A percentile compares a stretch with the other conserved stretches of the same genome.
These are phyloP conservation scores for Serilophus lunatus DNA, from an alignment of 2,113 vertebrate species.

Conservation along the genomic window DNA sequence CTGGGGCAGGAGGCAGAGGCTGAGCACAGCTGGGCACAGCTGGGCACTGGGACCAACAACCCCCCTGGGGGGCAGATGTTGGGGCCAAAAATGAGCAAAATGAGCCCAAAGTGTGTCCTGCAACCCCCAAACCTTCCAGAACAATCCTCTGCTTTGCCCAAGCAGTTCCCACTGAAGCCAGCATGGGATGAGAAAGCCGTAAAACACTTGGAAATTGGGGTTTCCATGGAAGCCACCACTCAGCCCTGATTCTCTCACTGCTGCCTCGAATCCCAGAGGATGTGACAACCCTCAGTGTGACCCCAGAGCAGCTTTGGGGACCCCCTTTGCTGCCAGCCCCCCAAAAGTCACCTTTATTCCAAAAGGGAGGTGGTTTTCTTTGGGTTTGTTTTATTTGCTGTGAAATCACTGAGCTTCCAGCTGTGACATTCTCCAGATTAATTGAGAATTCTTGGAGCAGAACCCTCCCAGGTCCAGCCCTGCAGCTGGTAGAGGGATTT, in stretches of 20 bases:
- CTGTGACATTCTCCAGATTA: background rate
- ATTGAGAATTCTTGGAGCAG: background rate
- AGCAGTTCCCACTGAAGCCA: background rate
- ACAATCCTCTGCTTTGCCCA: background rate
- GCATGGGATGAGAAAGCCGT: background rate
- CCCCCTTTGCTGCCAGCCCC: background rate
- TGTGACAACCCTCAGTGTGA: background rate
- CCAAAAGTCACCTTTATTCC: background rate
- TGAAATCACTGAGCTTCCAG: background rate
- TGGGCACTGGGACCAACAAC: accelerated
- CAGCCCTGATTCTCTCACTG: background rate
- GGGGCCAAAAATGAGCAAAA: background rate
- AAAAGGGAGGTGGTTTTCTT: background rate
- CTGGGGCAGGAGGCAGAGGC: background rate
- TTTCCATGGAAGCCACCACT: constrained; percentile 27
- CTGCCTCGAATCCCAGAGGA: background rate
- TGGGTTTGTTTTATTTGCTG: background rate
- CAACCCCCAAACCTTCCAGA: accelerated
- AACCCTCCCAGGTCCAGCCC: background rate
- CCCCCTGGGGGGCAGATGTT: background rate
- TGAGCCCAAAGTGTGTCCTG: accelerated
- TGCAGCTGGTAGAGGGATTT: background rate
- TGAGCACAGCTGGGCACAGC: background rate
- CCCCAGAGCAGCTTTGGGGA: background rate
- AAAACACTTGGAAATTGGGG: background rate